Evolutionary conservation across 1,140 invertebrate genomes (phyloP), one percentile per base, ranked within the genome.

Genomic region (Drosophila serrata): DNA sequence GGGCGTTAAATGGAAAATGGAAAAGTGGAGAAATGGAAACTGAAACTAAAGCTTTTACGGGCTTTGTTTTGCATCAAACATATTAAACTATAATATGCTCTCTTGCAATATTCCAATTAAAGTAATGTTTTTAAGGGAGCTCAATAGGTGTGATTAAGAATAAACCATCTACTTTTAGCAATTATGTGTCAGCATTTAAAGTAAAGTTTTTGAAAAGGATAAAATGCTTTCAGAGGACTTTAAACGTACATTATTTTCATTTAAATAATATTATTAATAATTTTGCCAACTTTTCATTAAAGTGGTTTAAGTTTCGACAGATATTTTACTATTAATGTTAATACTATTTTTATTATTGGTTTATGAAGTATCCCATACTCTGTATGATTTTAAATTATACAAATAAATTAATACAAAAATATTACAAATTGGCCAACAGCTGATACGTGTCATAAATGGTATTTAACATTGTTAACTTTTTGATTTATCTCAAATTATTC

Each of bases 21-120:
- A 22, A 51, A 29, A 6, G 19, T 5, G 15, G n/a, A 31, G 39
- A 51, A 68, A 12, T 29, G 27, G 24, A 27, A 68, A 24, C 24
- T 37, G 42, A 31, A 46, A 31, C 59, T 31, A 46, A 33, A 48
- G 43, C 60, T 49, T 49, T 49, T 48, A 49, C 15, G 27, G 60
- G 4, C n/a, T 35, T 53, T 29, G 35, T 33, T 42, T 22, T 37
- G 4, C 13, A 12, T 53, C 7, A 15, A 29, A 19, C 3, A 24
- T n/a, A 53, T 55, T 1, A 24, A 15, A 15, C 13, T n/a, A 9
- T 8, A 37, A 35, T 22, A 19, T 12, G 1, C 9, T 24, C 19
- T 17, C 22, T 24, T 55, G 6, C 8, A 3, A 27, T 17, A 61
- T 17, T 56, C 6, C 5, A 58, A 37, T 61, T 37, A 37, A 37